Conservation (phyloP, 53 echinoderm and acorn worm species). For the Hippasteria phrygiana region DNA sequence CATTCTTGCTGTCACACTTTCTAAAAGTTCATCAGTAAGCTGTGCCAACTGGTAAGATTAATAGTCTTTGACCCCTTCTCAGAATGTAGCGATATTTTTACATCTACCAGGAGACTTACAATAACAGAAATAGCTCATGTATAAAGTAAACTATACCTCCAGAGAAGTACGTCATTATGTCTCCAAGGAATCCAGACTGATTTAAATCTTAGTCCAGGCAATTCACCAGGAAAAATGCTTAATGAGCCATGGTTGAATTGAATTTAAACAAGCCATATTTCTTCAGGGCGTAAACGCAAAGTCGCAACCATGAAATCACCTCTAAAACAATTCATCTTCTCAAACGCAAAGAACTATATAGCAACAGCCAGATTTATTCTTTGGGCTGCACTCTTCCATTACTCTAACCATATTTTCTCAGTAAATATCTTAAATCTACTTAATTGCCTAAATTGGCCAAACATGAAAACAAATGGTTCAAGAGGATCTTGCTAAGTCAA, state of each 20-base stretch:
- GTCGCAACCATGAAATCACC: neutral
- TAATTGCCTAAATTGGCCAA: neutral
- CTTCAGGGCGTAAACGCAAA: neutral
- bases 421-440: slow-evolving; percentile 10
- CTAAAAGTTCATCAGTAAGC: neutral
- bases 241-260: slow-evolving; percentile 7
- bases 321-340: neutral
- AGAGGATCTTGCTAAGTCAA: slow-evolving; percentile 1
- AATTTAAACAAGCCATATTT: neutral
- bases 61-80: neutral
- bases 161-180: neutral
- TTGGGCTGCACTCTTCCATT: neutral
- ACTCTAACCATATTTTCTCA: neutral
- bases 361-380: neutral
- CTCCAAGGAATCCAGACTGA: neutral
- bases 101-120: neutral
- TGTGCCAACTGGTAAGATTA: neutral
- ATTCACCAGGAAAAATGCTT: neutral
- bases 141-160: neutral
- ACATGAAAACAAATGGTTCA: neutral
- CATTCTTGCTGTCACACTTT: neutral
- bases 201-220: neutral
- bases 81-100: neutral
- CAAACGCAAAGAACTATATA: neutral
- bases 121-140: neutral